Evolutionary conservation across 1,140 invertebrate species (phyloP).

Genomic region (Linepithema humile): DNA sequence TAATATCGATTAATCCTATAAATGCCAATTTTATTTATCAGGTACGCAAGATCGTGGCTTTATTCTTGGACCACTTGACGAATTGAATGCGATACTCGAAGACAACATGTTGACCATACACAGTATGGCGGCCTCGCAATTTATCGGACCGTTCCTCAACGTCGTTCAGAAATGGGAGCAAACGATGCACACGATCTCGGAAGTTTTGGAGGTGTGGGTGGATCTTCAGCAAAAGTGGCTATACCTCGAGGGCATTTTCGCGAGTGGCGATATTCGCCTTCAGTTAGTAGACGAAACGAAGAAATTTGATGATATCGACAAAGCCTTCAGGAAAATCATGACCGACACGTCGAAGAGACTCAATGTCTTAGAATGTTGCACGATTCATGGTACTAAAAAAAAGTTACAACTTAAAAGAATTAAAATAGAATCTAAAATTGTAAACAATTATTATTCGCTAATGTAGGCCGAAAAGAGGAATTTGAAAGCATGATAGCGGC

Average conservation of each 20-base stretch:
- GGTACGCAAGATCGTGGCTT: slow-evolving; percentile 87
- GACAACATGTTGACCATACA: slow-evolving; percentile 95
- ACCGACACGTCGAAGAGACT: slow-evolving; percentile 90
- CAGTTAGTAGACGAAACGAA: slow-evolving; percentile 94
- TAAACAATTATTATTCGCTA: background rate
- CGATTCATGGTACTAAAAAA: slow-evolving; percentile 82
- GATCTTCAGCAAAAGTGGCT: slow-evolving; percentile 94
- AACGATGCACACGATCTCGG: slow-evolving; percentile 90
- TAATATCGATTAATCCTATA: background rate
- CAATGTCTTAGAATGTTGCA: slow-evolving; percentile 91
- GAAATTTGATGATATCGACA: slow-evolving; percentile 95
- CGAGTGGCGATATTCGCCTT: slow-evolving; percentile 92
- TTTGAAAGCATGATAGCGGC: slow-evolving; percentile 90
- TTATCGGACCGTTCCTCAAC: slow-evolving; percentile 93
- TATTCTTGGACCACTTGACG: slow-evolving; percentile 92
- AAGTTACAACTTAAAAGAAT: slow-evolving; percentile 23
- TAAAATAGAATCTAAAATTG: slow-evolving; percentile 15
- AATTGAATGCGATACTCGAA: slow-evolving; percentile 92
- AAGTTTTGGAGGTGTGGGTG: slow-evolving; percentile 95
- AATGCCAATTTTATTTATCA: slow-evolving; percentile 58
- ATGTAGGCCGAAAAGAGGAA: slow-evolving; percentile 89
- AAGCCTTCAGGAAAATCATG: slow-evolving; percentile 93
- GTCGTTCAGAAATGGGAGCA: slow-evolving; percentile 94
- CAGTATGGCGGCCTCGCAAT: slow-evolving; percentile 95
- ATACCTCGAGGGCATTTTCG: slow-evolving; percentile 95